These are phyloP conservation scores for Trachelipus rathkii DNA, from an alignment of 1,140 invertebrate species.

Conservation along the genomic window DNA sequence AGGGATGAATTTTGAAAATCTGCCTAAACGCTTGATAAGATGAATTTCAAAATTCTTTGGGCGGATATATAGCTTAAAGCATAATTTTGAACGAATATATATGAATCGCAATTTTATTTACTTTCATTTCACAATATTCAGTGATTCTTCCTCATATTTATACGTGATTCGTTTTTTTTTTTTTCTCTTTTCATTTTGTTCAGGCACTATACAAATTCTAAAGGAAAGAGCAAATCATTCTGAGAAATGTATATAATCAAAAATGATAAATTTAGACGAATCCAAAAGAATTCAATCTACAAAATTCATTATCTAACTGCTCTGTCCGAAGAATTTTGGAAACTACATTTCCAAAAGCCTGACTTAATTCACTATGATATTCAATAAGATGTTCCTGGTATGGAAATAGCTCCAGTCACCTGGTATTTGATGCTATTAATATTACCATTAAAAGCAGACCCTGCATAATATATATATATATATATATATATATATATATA, in stretches of 20 bases:
- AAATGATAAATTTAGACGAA: neutral
- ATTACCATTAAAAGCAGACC: neutral
- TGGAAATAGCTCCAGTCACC: neutral
- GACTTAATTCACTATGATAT: neutral
- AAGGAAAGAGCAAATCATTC: neutral
- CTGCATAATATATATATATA: no score
- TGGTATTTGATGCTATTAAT: neutral
- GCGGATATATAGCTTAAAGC: no score
- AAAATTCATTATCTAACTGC: neutral
- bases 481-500: no score
- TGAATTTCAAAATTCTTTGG: no score
- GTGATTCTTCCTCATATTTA: no score
- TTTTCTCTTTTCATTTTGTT: slow-evolving; percentile 3
- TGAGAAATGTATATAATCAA: neutral
- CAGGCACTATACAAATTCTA: neutral
- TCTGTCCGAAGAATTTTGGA: neutral
- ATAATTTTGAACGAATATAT: no score
- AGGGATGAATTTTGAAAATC: slow-evolving; percentile 10
- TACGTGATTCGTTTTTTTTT: neutral
- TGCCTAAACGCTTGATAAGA: neutral
- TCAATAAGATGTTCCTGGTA: slow-evolving; percentile 6
- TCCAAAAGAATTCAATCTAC: neutral
- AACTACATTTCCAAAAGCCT: neutral
- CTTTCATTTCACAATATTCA: no score
- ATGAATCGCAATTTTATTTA: no score